Evolutionary conservation across 2,888 invertebrate genomes (phyloP), one percentile per base, ranked within the genome.

Genomic region (Exocentrus adspersus): DNA sequence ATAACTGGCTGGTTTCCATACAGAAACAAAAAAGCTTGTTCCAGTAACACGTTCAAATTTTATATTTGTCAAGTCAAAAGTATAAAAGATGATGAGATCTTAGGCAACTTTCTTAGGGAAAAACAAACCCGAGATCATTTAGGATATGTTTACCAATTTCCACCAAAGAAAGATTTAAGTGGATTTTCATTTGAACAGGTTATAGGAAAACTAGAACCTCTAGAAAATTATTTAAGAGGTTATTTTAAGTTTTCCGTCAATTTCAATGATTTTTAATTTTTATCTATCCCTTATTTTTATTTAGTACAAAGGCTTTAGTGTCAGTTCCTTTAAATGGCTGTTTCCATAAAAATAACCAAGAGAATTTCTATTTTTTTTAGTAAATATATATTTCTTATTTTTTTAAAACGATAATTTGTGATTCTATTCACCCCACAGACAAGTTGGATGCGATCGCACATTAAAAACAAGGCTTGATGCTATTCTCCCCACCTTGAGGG

Each of bases 101-200:
- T 37, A 17, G 54, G 54, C 30, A 42, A 54, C 42, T 54, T 42
- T 24, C 19, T 42, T n/a, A 7, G 42, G 14, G 21, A 54, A 12
- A 54, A 42, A 42, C 20, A 42, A 41, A 42, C 37, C 21, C n/a
- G 42, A 42, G 21, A 42, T 54, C 14, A 14, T 42, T 17, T 41
- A n/a, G 54, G 54, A 24, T 32, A 54, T 14, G 42, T 54, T 30
- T 21, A 32, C 42, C 54, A 54, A 24, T 54, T 54, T 54, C 41
- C 41, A 24, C 41, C 16, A 14, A 54, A 42, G 21, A 16, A 54
- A 54, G 42, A 54, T 20, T 52, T 50, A 21, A 20, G 20, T 42
- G 54, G 42, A 37, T 54, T 42, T 20, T 37, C 54, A 24, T 42
- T 42, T 21, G 42, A 54, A 16, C 54, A 54, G 37, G 42, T 54